Evolutionary conservation across 1,140 invertebrate species (phyloP), one percentile per base, ranked within the genome.

Genomic region (Aporrectodea caliginosa): DNA sequence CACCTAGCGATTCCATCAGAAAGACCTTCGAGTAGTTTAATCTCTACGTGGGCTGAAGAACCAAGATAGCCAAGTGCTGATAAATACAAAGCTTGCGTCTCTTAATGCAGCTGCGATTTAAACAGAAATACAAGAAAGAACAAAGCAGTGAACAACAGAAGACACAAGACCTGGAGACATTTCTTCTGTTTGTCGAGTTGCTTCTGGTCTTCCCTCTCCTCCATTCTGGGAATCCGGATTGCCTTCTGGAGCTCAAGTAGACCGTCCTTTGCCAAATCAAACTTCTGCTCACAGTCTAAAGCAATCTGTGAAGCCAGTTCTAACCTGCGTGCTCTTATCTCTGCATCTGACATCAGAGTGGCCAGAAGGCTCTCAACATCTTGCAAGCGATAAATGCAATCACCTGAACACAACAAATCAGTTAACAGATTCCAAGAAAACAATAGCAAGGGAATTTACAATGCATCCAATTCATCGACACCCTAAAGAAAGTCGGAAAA

Each of bases 331-430:
- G 43, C 43, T 58, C 43, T 58, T 22, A 22, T 22, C 22, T 58
- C 43, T 12, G 43, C 43, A 22, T 58, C 43, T 12, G 43, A 58
- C 43, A 58, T 58, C 6, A 58, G 43, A 6, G 43, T 58, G 22
- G 43, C 43, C 43, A 58, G 22, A 58, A 58, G 43, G 22, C 43
- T 58, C 22, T 58, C 43, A 58, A 58, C 43, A 58, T 58, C 43
- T 58, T 58, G 43, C 43, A 58, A 58, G 22, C 43, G 43, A 58
- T 58, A 58, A 12, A 58, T 58, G 43, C 43, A 58, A 12, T 58
- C 43, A 58, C 43, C 43, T 58, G 43, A 58, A 58, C 43, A 58
- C 43, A 58, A 58, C 43, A 58, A 58, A 58, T 58, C 43, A 58
- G 43, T 22, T 12, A 58, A 12, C 43, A 6, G 22, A 58, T 12